Percentiles rank a stretch among this genome's conserved stretches.
These are phyloP conservation scores for Chondrosia reniformis DNA, from an alignment of 37 sponge, comb jelly and placozoan genomes.

Conservation along the genomic window DNA sequence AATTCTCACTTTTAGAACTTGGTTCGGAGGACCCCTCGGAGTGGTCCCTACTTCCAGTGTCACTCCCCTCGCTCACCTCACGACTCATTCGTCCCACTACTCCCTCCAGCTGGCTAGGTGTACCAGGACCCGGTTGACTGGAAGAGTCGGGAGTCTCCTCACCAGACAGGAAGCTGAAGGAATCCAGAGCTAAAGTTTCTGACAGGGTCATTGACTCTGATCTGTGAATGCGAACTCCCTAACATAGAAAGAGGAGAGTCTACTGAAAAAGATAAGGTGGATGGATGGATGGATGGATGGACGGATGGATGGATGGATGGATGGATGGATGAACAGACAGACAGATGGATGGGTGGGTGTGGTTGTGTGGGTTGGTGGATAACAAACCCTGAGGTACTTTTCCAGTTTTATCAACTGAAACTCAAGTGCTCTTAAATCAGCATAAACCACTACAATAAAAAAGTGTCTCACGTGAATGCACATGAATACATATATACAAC, in stretches of 20 bases:
- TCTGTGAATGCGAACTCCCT: slow-evolving; percentile 10
- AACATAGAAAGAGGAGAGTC: not conserved
- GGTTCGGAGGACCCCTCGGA: too few relatives aligned
- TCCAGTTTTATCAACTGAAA: slow-evolving; percentile 42
- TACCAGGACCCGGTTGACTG: not conserved
- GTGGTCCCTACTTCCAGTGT: slow-evolving; percentile 15
- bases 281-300: not conserved
- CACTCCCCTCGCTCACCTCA: slow-evolving; percentile 6
- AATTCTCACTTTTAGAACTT: too few relatives aligned
- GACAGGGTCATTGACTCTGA: slow-evolving; percentile 36
- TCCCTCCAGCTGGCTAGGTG: not conserved
- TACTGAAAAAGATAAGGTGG: not conserved
- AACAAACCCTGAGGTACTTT: slow-evolving; percentile 31
- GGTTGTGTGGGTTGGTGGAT: too few relatives aligned
- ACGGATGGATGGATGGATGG: not conserved
- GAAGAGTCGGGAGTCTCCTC: not conserved
- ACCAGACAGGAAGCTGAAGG: slow-evolving; percentile 48
- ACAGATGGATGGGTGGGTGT: not conserved
- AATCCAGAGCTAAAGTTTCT: slow-evolving; percentile 51
- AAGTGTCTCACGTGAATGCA: not conserved
- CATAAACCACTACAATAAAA: slow-evolving; percentile 2
- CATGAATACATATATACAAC: not conserved
- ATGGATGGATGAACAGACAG: not conserved
- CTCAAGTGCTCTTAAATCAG: slow-evolving; percentile 43
- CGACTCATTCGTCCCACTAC: not conserved